Conservation (phyloP, 1,140 invertebrate species). For the Cepaea nemoralis region DNA sequence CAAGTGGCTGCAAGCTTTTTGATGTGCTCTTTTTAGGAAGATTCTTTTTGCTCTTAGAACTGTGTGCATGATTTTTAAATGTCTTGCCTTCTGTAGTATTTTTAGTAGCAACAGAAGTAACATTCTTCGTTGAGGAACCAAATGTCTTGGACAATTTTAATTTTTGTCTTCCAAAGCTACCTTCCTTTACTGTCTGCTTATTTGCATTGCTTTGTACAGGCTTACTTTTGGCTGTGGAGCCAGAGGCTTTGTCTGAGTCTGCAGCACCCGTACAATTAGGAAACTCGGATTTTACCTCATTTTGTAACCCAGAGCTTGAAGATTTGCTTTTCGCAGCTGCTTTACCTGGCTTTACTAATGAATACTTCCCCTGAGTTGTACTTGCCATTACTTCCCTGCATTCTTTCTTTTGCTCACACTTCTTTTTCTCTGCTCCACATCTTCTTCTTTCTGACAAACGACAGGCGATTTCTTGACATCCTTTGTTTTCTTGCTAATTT, state of each 20-base stretch:
- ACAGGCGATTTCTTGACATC: neutral
- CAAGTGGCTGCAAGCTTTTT: neutral
- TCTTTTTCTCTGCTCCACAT: neutral
- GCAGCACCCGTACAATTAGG: neutral
- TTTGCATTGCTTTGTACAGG: neutral
- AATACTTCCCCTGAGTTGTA: slow-evolving; percentile 34
- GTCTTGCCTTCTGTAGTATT: neutral
- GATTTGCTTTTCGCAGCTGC: neutral
- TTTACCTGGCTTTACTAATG: slow-evolving; percentile 5
- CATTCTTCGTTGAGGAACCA: slow-evolving; percentile 6
- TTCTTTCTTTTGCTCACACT: slow-evolving; percentile 34
- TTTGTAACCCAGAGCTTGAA: neutral
- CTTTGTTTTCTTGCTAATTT: slow-evolving; percentile 5
- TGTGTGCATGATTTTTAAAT: neutral
- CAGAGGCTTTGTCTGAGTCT: slow-evolving; percentile 6
- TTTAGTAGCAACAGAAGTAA: neutral
- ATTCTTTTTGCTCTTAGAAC: neutral
- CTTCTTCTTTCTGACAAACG: neutral
- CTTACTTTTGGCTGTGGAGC: neutral
- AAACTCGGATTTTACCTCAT: neutral
- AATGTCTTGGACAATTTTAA: slow-evolving; percentile 36
- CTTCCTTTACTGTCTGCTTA: neutral
- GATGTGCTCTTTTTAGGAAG: neutral
- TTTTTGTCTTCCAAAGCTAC: slow-evolving; percentile 10
- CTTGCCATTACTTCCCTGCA: slow-evolving; percentile 39